Evolutionary conservation across 2,797 vertebrate genomes (phyloP), one percentile per base, ranked within the genome.

Genomic region (Acrossocheilus fasciatus): DNA sequence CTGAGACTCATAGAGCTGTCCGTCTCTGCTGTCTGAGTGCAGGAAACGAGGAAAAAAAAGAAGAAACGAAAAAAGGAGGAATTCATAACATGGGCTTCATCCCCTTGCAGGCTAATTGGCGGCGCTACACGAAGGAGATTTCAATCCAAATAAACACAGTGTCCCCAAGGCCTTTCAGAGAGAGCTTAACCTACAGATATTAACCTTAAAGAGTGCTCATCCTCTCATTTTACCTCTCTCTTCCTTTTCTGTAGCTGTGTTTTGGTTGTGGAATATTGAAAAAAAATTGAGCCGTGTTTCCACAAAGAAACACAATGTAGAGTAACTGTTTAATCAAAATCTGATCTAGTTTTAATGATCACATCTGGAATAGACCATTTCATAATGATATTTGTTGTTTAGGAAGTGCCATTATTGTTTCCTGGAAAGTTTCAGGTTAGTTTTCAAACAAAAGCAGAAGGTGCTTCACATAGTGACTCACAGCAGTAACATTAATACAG

Each of bases 11-110:
- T 87, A 89, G 90, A 81, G 88, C 91, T 92, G 90, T 93, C 87
- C 54, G 74, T 88, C 84, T 45, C 6, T 81, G 87, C 91, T 86
- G 91, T 92, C 89, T 39, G 50, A 91, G 91, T 86, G 75, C 86
- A 84, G 90, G 84, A 91, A 92, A 92, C 82, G 89, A 86, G 72
- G 50, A 75, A 82, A 86, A 59, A 59, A 81, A 88, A 86, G 87
- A 87, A 90, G 91, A 79, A 91, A 88, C 84, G 86, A 87, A 90
- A 91, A 79, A 91, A 75, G 87, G 89, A 88, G 89, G 79, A 88
- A 90, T 92, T 93, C 90, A 93, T 88, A 94, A 94, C 91, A 93
- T 86, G 88, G 69, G 84, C 90, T 89, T 92, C 92, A 91, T 87
- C 89, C 36, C 76, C 87, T 83, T 18, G 72, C 88, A 78, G 90